Percentiles rank a stretch among this genome's conserved stretches.
These are phyloP conservation scores for Mustelus asterias DNA, from an alignment of 2,113 vertebrate genomes.

Conservation along the genomic window DNA sequence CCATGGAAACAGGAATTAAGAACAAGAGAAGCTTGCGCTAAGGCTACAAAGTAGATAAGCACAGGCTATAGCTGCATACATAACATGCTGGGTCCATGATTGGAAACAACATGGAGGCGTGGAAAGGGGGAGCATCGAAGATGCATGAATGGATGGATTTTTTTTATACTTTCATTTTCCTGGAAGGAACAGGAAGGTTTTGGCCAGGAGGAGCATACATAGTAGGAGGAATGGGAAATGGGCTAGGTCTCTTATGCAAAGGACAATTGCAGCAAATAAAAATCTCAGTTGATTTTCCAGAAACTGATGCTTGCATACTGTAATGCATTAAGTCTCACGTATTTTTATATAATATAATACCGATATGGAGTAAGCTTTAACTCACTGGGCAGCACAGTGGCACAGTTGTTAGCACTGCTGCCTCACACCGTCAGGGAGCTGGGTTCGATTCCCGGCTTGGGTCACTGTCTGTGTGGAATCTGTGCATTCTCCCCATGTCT, in stretches of 20 bases:
- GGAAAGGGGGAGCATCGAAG: no score
- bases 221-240: background rate
- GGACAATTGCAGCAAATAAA: background rate
- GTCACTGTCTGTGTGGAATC: no score
- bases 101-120: no score
- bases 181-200: no score
- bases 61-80: no score
- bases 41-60: background rate
- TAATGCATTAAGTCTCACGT: background rate
- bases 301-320: background rate
- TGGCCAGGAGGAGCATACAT: background rate
- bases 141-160: background rate
- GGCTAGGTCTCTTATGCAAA: background rate
- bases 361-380: background rate
- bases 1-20: background rate
- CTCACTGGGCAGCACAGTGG: no score
- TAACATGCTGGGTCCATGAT: no score
- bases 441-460: no score
- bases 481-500: no score
- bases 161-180: no score
- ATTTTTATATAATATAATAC: background rate
- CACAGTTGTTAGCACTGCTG: no score
- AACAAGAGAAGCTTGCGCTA: background rate
- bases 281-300: background rate
- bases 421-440: no score